Base-by-base conservation (phyloP, 2,797 vertebrate species). In the Aplochiton taeniatus region DNA sequence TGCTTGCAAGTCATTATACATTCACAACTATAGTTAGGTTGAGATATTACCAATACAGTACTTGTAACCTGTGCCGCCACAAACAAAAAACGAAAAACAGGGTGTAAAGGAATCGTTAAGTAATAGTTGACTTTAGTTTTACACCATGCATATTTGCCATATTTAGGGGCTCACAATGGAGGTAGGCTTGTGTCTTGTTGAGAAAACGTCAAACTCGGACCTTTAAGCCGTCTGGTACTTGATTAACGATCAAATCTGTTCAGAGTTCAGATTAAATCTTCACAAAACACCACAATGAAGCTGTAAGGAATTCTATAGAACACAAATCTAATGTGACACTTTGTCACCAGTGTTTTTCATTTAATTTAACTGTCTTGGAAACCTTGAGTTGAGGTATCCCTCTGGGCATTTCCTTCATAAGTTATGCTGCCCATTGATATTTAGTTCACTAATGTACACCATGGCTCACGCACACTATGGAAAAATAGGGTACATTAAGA, bases 1-100 rank as follows among this genome's bases (percentile, higher is more conserved):
- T 80, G 82, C 80, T 84, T 87, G 87, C 76, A 86, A 78, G 81
- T 84, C 76, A 82, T 85, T 76, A 77, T 89, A 89, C 88, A 90
- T 90, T 90, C 88, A 87, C 87, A 87, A 85, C 83, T 85, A 42
- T 65, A 50, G 57, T 51, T 52, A 46, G 52, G 41, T 45, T 51
- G 52, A 46, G 58, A 12, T 51, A 66, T 45, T 50, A 19, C 17
- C 47, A 84, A 77, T 88, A 89, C 88, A 89, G 88, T 89, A 89
- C 86, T 85, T 82, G 49, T 69, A 73, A 83, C 77, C 82, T 80
- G 78, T 83, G 83, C 78, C 81, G 74, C 69, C 75, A 50, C 53
- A 49, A 62, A 81, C 63, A 31, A 31, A 31, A 31, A n/a, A n/a
- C n/a, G n/a, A n/a, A n/a, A n/a, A n/a, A 70, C 18, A 57, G 73